Evolutionary conservation across 2,888 invertebrate species (phyloP).

Genomic region (Neria commutata): DNA sequence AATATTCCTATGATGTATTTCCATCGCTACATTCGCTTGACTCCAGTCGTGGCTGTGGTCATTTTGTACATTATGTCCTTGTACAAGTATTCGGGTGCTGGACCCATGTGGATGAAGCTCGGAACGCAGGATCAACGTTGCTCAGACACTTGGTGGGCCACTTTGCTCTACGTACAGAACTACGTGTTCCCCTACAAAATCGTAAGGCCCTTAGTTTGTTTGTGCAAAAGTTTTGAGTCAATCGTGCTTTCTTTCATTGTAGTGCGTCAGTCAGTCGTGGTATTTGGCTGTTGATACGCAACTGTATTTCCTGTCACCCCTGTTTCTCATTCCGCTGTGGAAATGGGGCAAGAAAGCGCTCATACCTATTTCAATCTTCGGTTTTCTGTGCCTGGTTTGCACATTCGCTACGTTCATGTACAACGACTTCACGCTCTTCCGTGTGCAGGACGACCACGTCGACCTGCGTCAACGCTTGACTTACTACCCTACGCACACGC

Average conservation of each 20-base stretch:
- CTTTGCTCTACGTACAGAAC: slow-evolving; percentile 64
- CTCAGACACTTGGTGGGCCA: slow-evolving; percentile 62
- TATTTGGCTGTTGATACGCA: slow-evolving; percentile 68
- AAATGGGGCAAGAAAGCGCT: slow-evolving; percentile 60
- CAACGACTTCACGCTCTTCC: slow-evolving; percentile 56
- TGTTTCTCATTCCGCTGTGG: slow-evolving; percentile 64
- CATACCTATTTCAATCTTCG: slow-evolving; percentile 48
- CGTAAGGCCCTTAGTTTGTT: no score
- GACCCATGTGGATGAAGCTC: slow-evolving; percentile 64
- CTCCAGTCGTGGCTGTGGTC: slow-evolving; percentile 65
- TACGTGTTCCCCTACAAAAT: slow-evolving; percentile 56
- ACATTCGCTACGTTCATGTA: slow-evolving; percentile 55
- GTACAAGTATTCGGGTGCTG: slow-evolving; percentile 63
- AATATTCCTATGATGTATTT: slow-evolving; percentile 59
- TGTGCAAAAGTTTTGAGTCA: background rate
- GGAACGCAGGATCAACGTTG: slow-evolving; percentile 57
- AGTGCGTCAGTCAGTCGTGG: slow-evolving; percentile 67
- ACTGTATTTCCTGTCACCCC: slow-evolving; percentile 65
- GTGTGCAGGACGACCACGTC: slow-evolving; percentile 53
- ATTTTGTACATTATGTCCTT: slow-evolving; percentile 64
- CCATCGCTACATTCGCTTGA: slow-evolving; percentile 63
- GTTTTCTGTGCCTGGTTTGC: slow-evolving; percentile 52
- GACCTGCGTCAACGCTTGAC: slow-evolving; percentile 53
- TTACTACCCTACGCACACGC: slow-evolving; percentile 59
- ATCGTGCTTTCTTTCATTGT: slow-evolving; percentile 1